Evolutionary conservation across 2,113 vertebrate species (phyloP), one percentile per base, ranked within the genome.

Genomic region (Mola mola): DNA sequence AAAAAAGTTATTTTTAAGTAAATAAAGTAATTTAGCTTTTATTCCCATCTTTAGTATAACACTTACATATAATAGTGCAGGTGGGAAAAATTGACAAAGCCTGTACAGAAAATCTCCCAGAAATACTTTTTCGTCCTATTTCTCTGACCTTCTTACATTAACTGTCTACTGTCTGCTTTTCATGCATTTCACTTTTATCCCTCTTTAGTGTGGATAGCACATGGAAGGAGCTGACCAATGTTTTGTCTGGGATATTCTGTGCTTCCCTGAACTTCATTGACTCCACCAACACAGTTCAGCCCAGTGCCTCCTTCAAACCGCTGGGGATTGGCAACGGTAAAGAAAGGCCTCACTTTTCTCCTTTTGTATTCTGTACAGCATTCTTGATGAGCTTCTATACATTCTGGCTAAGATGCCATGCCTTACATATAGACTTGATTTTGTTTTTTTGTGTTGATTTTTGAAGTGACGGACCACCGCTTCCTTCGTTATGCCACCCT

Each of bases 201-300:
- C 5, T 44, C 21, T 44, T 26, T 70, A 99, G 97, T 36, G 95
- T 99, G 75, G 95, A 98, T 71, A 89, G 88, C 66, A 93, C 94
- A 10, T 99, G 97, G 96, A 96, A 95, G 79, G 96, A 98, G 60
- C 94, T 99, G 66, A 98, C 95, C 28, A 99, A 98, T 24, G 94
- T 98, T 69, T 90, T 99, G 60, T 98, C 96, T 0, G 96, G 97
- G 50, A 97, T 98, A 90, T 98, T 99, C 89, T 99, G 96, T 42
- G 96, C 97, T 33, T 99, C 97, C 19, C 90, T 99, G 57, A 99
- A 98, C 90, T 99, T 98, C 89, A 98, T 99, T 46, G 97, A 99
- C 82, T 96, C 94, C 0, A 98, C 95, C 85, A 99, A 99, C 90
- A 99, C 95, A 0, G 94, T 98, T 37, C 94, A 92, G 66, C 97